Conservation (phyloP, 2,113 vertebrate species). For the Nansenia antarctica region DNA sequence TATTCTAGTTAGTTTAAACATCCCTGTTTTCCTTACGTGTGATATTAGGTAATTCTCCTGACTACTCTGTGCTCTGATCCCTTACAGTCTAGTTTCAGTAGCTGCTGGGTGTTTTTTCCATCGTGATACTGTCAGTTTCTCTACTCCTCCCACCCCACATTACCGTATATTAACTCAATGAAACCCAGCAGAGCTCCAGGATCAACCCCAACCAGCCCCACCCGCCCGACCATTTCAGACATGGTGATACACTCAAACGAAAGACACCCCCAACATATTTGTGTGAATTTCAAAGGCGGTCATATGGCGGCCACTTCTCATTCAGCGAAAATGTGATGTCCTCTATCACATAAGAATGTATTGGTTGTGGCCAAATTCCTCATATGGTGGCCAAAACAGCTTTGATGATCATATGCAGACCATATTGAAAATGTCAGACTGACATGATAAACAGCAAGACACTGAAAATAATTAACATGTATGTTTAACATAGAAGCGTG, state of each 20-base stretch:
- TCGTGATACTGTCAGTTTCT: background rate
- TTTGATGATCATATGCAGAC: conserved; percentile 65
- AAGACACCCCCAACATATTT: background rate
- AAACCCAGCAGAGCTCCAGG: background rate
- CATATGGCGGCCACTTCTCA: background rate
- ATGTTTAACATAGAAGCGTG: conserved; percentile 21
- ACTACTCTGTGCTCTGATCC: too few species aligned
- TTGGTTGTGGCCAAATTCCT: conserved; percentile 39
- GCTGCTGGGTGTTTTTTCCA: background rate
- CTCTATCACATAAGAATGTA: conserved; percentile 18
- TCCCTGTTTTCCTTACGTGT: background rate
- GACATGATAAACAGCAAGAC: conserved; percentile 40
- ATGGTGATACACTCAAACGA: too few species aligned
- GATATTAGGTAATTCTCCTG: too few species aligned
- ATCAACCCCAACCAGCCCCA: background rate
- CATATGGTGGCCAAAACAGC: conserved; percentile 59
- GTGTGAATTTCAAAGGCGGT: background rate
- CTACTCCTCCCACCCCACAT: background rate
- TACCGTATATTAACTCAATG: background rate
- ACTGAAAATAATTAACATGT: conserved; percentile 37
- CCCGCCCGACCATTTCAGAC: background rate
- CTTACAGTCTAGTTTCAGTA: background rate
- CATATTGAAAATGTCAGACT: conserved; percentile 55
- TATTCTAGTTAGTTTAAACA: background rate
- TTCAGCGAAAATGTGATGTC: background rate